Evolutionary conservation across 2,888 invertebrate species (phyloP), one percentile per base, ranked within the genome.

Genomic region (Oxytorus armatus): DNA sequence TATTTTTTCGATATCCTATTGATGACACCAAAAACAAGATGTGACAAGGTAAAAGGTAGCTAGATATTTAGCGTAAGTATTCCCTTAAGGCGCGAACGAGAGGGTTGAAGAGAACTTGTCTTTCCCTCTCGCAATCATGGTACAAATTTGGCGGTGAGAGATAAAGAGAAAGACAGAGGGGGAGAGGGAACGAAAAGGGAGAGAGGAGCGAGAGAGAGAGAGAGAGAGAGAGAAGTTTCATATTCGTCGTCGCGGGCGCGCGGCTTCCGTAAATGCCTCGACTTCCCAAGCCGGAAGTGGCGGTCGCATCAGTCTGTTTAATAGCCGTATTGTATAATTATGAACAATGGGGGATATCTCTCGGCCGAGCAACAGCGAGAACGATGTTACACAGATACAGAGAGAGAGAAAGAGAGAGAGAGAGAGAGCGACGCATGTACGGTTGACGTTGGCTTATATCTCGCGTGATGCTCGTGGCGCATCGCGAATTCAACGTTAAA

Each of bases 281-380:
- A 78, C 85, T 87, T 85, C 80, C 80, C 83, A 84, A 86, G 87
- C 88, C 90, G 91, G 91, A 91, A 90, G 88, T 88, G 86, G 87
- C 85, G 90, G 89, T 91, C 91, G 90, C 91, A 91, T 91, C 91
- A 91, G 91, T 91, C 90, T 91, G 91, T 91, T 91, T 91, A 91
- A 91, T 91, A 91, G 91, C 90, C 90, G 91, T 91, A 91, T 91
- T 91, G 91, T 91, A 91, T 90, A 91, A 91, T 91, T 91, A 91
- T 89, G 90, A 90, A 91, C 91, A 91, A 91, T 91, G 57, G 65
- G 74, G 51, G 68, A 49, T 59, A 61, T 51, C 36, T 61, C 59
- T 21, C n/a, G 76, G 39, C 29, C 29, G 47, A 77, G 82, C 66
- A 70, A 66, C 82, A 83, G 86, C 83, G 83, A 80, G 73, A 74